These are phyloP conservation scores for Emydocephalus ijimae DNA, from an alignment of 2,113 vertebrate species.

Conservation along the genomic window DNA sequence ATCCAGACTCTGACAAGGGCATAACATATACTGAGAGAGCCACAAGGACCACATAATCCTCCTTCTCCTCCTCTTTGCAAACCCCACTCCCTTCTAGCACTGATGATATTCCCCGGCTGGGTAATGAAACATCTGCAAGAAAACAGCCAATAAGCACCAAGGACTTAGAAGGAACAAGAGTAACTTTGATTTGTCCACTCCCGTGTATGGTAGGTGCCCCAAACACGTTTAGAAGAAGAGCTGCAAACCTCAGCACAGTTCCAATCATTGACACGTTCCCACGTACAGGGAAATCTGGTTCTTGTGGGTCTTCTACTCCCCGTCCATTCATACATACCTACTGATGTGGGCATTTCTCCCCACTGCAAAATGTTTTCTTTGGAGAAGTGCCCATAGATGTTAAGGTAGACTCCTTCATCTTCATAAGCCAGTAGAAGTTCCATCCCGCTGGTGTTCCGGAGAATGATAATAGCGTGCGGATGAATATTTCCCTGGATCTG, in stretches of 20 bases:
- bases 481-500: conserved; percentile 85
- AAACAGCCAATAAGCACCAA: not conserved
- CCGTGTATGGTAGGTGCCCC: not conserved
- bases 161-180: not conserved
- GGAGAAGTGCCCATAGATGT: conserved; percentile 92
- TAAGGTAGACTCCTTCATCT: conserved; percentile 88
- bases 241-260: not conserved
- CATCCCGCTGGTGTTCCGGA: conserved; percentile 87
- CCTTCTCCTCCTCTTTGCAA: not conserved
- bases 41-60: too few relatives aligned
- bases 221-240: not conserved
- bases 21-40: too few relatives aligned
- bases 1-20: too few relatives aligned
- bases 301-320: not conserved
- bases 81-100: not conserved
- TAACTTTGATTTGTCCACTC: not conserved
- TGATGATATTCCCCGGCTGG: not conserved
- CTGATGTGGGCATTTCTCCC: conserved; percentile 92
- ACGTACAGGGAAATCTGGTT: not conserved
- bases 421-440: conserved; percentile 93
- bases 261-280: not conserved
- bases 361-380: conserved; percentile 93
- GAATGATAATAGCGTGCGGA: conserved; percentile 92
- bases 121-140: not conserved
- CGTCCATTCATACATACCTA: conserved; percentile 73